These are phyloP conservation scores for Rhynchotus rufescens DNA, from an alignment of 2,797 vertebrate genomes.

Conservation along the genomic window DNA sequence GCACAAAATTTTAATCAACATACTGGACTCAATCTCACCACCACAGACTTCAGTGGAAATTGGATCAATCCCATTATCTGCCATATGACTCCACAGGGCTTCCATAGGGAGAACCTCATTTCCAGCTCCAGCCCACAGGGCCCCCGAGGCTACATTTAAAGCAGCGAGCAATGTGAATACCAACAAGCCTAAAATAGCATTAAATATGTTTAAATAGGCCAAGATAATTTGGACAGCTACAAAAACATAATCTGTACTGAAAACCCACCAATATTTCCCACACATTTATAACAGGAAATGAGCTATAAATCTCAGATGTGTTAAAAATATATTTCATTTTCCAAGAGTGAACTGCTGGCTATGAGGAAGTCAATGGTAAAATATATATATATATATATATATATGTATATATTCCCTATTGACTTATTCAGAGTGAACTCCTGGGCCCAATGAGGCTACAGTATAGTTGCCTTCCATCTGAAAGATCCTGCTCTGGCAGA, in stretches of 20 bases:
- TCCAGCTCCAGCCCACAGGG: constrained; percentile 49
- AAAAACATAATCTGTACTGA: constrained; percentile 44
- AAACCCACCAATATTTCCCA: constrained; percentile 57
- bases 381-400: too few relatives aligned
- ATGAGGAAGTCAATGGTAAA: not conserved
- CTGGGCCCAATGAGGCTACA: not conserved
- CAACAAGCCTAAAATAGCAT: constrained; percentile 68
- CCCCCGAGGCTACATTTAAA: constrained; percentile 68
- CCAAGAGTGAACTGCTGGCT: not conserved
- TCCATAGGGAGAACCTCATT: constrained; percentile 65
- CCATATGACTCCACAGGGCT: constrained; percentile 64
- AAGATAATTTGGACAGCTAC: constrained; percentile 62
- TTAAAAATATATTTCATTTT: constrained; percentile 38
- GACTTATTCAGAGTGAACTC: not conserved
- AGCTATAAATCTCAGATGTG: not conserved
- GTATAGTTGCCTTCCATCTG: not conserved
- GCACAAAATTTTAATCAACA: constrained; percentile 71
- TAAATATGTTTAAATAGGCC: constrained; percentile 66
- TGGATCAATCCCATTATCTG: constrained; percentile 73
- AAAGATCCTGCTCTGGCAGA: not conserved
- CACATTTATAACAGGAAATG: constrained; percentile 34
- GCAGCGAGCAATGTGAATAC: constrained; percentile 62
- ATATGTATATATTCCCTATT: not conserved
- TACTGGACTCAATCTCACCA: constrained; percentile 54
- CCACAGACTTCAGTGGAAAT: constrained; percentile 60